Base-by-base conservation (phyloP, 2,888 invertebrate genomes). In the Eurytoma californica region DNA sequence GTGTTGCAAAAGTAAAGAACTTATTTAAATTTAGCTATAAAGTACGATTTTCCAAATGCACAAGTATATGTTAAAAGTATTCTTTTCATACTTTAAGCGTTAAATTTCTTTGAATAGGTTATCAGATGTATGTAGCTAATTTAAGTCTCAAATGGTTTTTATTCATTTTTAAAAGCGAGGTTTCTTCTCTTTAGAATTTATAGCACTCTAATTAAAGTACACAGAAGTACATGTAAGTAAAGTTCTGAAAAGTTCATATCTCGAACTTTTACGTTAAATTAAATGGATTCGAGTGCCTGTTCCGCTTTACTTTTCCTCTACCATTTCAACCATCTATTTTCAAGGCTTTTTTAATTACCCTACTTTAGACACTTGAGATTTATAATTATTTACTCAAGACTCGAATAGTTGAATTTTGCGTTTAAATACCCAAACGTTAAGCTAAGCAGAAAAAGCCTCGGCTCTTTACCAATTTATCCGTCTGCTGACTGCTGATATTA, bases 341-440 rank as follows among this genome's bases (percentile, higher is more conserved):
- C n/a, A 63, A 63, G 63, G 39, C 30, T 63, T 63, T 47, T 63
- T 63, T 39, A 63, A 63, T 39, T 63, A 39, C 47, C n/a, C 63
- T 63, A 39, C 61, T 61, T 14, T 7, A 28, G 16, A 7, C 28
- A 30, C 39, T 61, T 5, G 61, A 3, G 61, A 61, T 61, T 18
- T 39, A 16, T 30, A 61, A 61, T 61, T 61, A n/a, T 30, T n/a
- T 24, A 18, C 18, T 3, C 12, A 28, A 24, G 57, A 57, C 28
- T 60, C 14, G 24, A 28, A 24, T 14, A 57, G n/a, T 16, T 18
- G 20, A 63, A 63, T 9, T 39, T 39, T 39, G 39, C 16, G 18
- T 63, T 39, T 63, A 39, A 47, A 63, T 39, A 39, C 9, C 18
- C n/a, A 16, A 28, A 0, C 7, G 30, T 7, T 61, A 3, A 9